These are phyloP conservation scores for Caenorhabditis sp. DNA, from an alignment of 2,888 invertebrate genomes.

Conservation along the genomic window DNA sequence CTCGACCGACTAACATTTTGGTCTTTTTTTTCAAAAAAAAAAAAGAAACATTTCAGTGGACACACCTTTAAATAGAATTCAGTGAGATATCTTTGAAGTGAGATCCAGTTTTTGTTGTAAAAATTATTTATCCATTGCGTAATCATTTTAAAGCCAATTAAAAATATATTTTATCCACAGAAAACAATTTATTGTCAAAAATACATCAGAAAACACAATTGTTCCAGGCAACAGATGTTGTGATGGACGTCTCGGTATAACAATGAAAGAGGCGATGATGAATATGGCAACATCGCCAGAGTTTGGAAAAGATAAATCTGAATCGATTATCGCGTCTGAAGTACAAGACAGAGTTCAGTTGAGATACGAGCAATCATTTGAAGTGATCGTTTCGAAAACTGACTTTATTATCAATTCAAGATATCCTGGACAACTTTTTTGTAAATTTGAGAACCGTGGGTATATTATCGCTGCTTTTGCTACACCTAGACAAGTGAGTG, in stretches of 20 bases:
- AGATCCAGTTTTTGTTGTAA: no score
- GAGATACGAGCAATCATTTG: constrained; percentile 41
- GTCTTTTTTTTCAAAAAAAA: no score
- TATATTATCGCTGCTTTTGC: constrained; percentile 42
- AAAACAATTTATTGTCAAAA: background rate
- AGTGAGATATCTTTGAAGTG: no score
- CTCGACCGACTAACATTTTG: no score
- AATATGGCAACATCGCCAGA: constrained; percentile 43
- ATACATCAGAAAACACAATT: background rate
- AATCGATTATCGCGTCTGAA: constrained; percentile 38
- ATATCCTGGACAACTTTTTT: constrained; percentile 26
- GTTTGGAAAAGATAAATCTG: constrained; percentile 30
- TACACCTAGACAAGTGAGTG: constrained; percentile 34
- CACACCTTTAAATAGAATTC: no score
- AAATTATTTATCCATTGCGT: no score
- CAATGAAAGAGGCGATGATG: constrained; percentile 44
- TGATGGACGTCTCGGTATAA: constrained; percentile 35
- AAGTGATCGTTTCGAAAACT: constrained; percentile 40
- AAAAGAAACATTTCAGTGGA: no score
- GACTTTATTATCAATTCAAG: constrained; percentile 37
- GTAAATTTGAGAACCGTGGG: constrained; percentile 41
- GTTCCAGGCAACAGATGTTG: constrained; percentile 47
- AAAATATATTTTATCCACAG: no score
- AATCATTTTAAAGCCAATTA: no score
- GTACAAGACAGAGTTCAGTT: constrained; percentile 41